Evolutionary conservation across 2,113 vertebrate genomes (phyloP), one percentile per base, ranked within the genome.

Genomic region (Protobothrops flavoviridis): DNA sequence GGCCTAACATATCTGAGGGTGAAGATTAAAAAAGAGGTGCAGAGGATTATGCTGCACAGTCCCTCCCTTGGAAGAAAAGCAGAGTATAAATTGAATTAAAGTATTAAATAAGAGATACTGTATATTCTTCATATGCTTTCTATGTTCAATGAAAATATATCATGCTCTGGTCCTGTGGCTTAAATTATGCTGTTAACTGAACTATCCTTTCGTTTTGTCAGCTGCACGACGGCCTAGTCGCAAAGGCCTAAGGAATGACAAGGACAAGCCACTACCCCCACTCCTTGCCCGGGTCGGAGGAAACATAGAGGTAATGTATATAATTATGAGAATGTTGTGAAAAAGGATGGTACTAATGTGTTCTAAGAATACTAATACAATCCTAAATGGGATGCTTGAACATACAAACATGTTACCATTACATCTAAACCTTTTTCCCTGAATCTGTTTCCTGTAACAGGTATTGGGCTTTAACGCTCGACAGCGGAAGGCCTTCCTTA

Each of bases 401-500:
- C 33, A 91, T 24, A 48, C 91, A 0, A 52, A 2, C 85, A 12
- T 39, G 56, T 55, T 57, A 92, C n/a, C 89, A 20, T 43, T 43
- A 21, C 17, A 43, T 43, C 74, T 81, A 81, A 81, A 43, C 21
- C 17, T 43, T 81, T 81, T 33, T 26, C 0, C 0, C 29, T 69
- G 74, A 90, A 0, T 87, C 45, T 61, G 1, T 13, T 43, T 48
- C 64, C 69, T 26, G 10, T 89, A 0, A 12, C 88, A 99, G 99
- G 99, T 99, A 52, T 96, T 99, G 96, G 99, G 99, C 93, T 99
- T 99, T 97, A 99, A 99, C 4, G 99, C 99, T 50, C 98, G 99
- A 11, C 99, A 99, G 96, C 98, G 99, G 95, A 99, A 99, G 97
- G 99, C 99, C 43, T 99, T 99, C 98, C 98, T 99, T 95, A 99